Base-by-base conservation (phyloP, 2,888 invertebrate species). In the Drosophila algonquin region DNA sequence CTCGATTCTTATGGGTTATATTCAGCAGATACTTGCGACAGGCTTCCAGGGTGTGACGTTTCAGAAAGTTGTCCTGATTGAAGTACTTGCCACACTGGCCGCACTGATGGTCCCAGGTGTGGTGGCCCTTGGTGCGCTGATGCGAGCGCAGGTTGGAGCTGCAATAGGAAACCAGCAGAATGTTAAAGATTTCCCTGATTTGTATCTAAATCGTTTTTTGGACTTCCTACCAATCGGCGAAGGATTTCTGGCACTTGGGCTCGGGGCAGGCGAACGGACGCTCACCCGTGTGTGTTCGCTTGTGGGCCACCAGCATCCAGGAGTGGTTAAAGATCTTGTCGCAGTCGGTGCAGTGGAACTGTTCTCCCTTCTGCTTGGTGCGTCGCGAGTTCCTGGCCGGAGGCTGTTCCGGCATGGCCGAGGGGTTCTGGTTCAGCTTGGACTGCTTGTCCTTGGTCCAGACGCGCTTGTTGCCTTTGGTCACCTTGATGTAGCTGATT, bases 141-240 rank as follows among this genome's bases (percentile, higher is more conserved):
- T 95, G 95, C 0, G 95, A 95, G 56, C 95, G 93, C 47, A 95
- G 92, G 90, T 95, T 95, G 0, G 95, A 95, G 54, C 95, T 95
- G 54, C 3, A 65, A 14, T 2, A 9, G n/a, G 12, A 8, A 4
- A 21, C 45, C 45, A 2, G 7, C 5, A n/a, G 5, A 40, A 6
- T 40, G 40, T 40, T n/a, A 40, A 5, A 7, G 40, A 27, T 35
- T 12, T 45, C 0, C 9, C 21, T 21, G 12, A 21, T 27, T 27
- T 7, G 7, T 27, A 27, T 7, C 1, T 27, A 40, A 12, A 24
- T 24, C 5, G 3, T n/a, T 3, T 24, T 24, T 8, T 18, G 51
- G 2, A 18, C 0, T 1, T 52, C 67, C 52, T 6, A 87, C 75
- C 72, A 70, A 67, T 95, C 95, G 56, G 95, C 95, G 81, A 95